phyloP scores from a whole-genome alignment of 2,113 vertebrate genomes.

The Grammomys dolichurus region DNA sequence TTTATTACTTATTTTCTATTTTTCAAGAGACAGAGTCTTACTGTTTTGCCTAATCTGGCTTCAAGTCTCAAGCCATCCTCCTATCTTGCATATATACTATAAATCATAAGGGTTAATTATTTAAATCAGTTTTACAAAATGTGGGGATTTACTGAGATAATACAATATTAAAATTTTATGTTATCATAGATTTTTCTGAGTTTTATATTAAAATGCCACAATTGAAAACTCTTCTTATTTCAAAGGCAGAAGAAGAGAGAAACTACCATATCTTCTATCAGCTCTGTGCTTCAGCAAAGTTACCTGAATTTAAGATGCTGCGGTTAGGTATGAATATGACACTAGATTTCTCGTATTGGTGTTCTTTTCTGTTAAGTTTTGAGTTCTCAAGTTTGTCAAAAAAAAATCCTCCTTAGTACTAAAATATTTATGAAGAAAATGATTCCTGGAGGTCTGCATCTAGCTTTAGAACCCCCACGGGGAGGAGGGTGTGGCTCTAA shows the following conservation, averaged over 20 bases:
- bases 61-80: neutral
- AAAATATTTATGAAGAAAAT: conserved; percentile 44
- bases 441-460: neutral
- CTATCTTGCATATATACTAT: neutral
- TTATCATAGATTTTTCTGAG: conserved; percentile 63
- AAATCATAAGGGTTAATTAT: conserved; percentile 4
- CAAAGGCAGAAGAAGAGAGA: conserved; percentile 98
- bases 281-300: conserved; percentile 95
- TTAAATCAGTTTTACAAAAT: neutral
- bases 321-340: conserved; percentile 90
- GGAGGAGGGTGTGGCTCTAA: too few species aligned
- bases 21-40: neutral
- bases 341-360: neutral
- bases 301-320: conserved; percentile 94
- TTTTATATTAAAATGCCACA: conserved; percentile 69
- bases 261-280: conserved; percentile 99
- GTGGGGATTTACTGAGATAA: conserved; percentile 10
- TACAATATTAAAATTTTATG: conserved; percentile 61
- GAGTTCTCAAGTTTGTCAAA: conserved; percentile 49
- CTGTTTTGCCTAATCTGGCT: neutral
- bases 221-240: conserved; percentile 83
- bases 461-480: neutral
- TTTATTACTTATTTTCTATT: neutral
- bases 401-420: conserved; percentile 6
- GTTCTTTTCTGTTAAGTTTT: conserved; percentile 55